Conservation (phyloP, 2,888 invertebrate species). For the Tuberolachnus salignus region DNA sequence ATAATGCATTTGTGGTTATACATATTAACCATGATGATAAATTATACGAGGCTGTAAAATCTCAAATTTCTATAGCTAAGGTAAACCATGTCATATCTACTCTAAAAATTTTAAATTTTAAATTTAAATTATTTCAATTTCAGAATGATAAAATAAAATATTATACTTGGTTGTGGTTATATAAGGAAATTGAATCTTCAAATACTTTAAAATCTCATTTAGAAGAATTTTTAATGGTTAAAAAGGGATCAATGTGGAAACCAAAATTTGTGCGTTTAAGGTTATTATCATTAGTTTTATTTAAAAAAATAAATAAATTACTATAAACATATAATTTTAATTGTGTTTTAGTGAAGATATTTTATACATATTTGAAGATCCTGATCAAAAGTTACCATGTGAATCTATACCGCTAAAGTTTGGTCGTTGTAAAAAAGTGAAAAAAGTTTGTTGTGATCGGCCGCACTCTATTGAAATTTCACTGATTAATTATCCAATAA, state of each 20-base stretch:
- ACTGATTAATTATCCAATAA: slow-evolving; percentile 15
- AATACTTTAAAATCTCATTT: slow-evolving; percentile 27
- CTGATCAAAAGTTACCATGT: slow-evolving; percentile 17
- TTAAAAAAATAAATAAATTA: not conserved
- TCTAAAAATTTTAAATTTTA: not conserved
- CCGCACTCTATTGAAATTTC: slow-evolving; percentile 44
- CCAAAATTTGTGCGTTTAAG: slow-evolving; percentile 49
- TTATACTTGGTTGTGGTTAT: slow-evolving; percentile 50
- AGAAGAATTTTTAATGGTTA: slow-evolving; percentile 55
- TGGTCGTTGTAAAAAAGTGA: slow-evolving; percentile 45
- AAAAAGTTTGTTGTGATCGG: slow-evolving; percentile 36
- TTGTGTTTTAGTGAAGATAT: slow-evolving; percentile 37
- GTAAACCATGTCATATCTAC: slow-evolving; percentile 7
- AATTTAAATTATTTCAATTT: not conserved
- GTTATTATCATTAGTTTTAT: slow-evolving; percentile 17
- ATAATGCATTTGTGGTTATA: slow-evolving; percentile 47
- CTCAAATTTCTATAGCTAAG: slow-evolving; percentile 42
- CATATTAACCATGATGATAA: slow-evolving; percentile 37
- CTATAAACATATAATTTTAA: not conserved
- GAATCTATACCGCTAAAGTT: slow-evolving; percentile 47
- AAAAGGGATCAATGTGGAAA: slow-evolving; percentile 41
- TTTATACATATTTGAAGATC: slow-evolving; percentile 41
- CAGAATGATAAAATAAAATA: slow-evolving; percentile 45
- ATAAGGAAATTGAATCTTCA: slow-evolving; percentile 46
- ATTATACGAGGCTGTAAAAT: slow-evolving; percentile 40